These are phyloP conservation scores for Myotis lucifugus DNA, from an alignment of 2,113 vertebrate genomes.

Conservation along the genomic window DNA sequence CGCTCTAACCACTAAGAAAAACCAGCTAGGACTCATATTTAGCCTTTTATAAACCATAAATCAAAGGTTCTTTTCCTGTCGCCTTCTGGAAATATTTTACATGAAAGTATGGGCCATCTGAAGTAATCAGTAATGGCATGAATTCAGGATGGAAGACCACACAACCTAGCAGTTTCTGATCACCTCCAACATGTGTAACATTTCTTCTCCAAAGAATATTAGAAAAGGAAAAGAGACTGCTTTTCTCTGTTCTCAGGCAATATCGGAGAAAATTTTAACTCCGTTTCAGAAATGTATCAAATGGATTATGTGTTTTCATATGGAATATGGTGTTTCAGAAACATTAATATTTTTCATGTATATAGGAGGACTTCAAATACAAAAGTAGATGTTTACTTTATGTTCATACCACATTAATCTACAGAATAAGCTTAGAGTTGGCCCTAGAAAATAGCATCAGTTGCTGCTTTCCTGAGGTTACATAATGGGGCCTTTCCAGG, in stretches of 20 bases:
- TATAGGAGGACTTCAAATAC: conserved; percentile 23
- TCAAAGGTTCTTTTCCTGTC: conserved; percentile 53
- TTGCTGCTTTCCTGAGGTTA: conserved; percentile 37
- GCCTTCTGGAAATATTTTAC: conserved; percentile 44
- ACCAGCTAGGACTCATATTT: background rate
- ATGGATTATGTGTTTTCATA: conserved; percentile 27
- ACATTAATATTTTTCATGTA: conserved; percentile 54
- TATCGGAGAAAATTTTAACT: conserved; percentile 24
- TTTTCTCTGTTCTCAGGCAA: conserved; percentile 11
- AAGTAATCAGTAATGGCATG: conserved; percentile 14
- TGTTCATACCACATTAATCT: conserved; percentile 8
- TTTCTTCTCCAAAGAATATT: conserved; percentile 36
- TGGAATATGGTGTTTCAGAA: conserved; percentile 33
- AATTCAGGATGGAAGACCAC: conserved; percentile 1
- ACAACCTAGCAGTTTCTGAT: background rate
- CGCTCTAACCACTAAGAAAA: no score
- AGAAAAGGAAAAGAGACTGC: conserved; percentile 18
- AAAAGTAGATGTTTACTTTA: conserved; percentile 45
- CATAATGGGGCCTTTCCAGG: conserved; percentile 49
- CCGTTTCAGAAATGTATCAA: conserved; percentile 29
- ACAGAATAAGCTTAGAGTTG: conserved; percentile 18
- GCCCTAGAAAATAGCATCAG: conserved; percentile 22
- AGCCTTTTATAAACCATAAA: conserved; percentile 44
- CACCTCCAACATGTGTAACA: background rate
- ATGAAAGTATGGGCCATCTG: background rate